phyloP scores from a whole-genome alignment of 2,113 vertebrate genomes.

The Scophthalmus maximus region DNA sequence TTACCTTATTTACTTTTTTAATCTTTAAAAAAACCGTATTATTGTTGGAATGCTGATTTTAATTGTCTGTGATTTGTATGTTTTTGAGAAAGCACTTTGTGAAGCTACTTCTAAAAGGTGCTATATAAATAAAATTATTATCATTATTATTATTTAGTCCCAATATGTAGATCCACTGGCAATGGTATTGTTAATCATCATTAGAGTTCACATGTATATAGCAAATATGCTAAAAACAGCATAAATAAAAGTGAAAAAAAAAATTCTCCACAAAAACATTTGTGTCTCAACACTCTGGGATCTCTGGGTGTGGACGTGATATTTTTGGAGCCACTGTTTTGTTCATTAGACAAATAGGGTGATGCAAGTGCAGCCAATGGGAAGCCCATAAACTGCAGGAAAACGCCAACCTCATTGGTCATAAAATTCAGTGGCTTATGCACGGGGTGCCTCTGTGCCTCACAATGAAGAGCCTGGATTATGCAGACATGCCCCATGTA shows the following conservation, averaged over 20 bases:
- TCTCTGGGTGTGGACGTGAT: conserved; percentile 4
- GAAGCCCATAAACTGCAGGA: conserved; percentile 12
- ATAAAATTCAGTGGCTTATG: conserved; percentile 1
- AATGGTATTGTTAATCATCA: neutral
- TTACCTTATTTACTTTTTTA: no score
- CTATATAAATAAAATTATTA: no score
- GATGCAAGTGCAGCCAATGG: neutral
- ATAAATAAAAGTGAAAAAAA: neutral
- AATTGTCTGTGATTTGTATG: no score
- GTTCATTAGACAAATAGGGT: neutral
- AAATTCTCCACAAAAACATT: neutral
- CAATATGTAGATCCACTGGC: neutral
- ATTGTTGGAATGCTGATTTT: no score
- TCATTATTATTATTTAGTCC: neutral
- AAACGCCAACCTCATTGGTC: neutral
- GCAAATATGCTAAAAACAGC: neutral
- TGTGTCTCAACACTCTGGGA: neutral
- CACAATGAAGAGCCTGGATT: neutral
- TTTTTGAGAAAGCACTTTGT: no score
- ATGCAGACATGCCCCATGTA: neutral
- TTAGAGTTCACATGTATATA: neutral
- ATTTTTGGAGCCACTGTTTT: conserved; percentile 12
- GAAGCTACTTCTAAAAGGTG: no score
- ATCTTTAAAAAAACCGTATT: no score
- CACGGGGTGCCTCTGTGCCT: neutral